Percentiles rank a stretch among this genome's conserved stretches.
phyloP scores from a whole-genome alignment of 2,888 invertebrate genomes.

The Exephanes ischioxanthus region DNA sequence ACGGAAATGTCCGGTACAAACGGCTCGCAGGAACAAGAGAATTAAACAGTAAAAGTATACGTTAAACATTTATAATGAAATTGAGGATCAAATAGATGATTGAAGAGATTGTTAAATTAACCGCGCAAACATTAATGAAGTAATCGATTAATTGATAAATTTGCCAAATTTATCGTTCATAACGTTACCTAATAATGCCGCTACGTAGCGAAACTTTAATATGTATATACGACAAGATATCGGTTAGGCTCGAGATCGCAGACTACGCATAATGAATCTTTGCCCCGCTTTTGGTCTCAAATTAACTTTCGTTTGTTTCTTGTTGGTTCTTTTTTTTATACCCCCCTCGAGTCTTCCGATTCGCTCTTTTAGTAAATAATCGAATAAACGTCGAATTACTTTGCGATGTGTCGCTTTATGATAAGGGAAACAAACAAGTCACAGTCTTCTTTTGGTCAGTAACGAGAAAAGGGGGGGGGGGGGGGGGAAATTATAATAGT shows the following conservation, averaged over 20 bases:
- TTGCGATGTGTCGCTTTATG: neutral
- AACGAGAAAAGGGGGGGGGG: neutral
- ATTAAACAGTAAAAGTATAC: conserved; percentile 51
- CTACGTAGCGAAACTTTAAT: conserved; percentile 30
- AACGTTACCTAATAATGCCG: conserved; percentile 12
- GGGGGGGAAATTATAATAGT: conserved; percentile 50
- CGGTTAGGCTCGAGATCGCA: conserved; percentile 60
- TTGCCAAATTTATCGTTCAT: conserved; percentile 28
- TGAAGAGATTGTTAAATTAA: conserved; percentile 18
- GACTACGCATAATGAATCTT: conserved; percentile 10
- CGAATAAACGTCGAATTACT: conserved; percentile 28
- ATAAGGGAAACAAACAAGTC: conserved; percentile 25
- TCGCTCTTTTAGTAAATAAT: conserved; percentile 63
- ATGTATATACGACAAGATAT: conserved; percentile 66
- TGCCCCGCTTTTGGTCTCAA: conserved; percentile 14
- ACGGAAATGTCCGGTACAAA: conserved; percentile 74
- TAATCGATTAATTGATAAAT: conserved; percentile 5
- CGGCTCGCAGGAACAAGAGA: conserved; percentile 78
- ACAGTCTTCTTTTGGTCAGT: conserved; percentile 40
- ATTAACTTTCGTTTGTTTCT: neutral
- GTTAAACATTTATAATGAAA: conserved; percentile 17
- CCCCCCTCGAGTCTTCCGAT: conserved; percentile 62
- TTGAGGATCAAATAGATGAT: conserved; percentile 64
- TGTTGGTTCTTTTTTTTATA: conserved; percentile 25
- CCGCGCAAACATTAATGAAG: conserved; percentile 31